A percentile compares a stretch with the other conserved stretches of the same genome.
Evolutionary conservation across 2,113 vertebrate species (phyloP).

Genomic region (Percopsis transmontana): DNA sequence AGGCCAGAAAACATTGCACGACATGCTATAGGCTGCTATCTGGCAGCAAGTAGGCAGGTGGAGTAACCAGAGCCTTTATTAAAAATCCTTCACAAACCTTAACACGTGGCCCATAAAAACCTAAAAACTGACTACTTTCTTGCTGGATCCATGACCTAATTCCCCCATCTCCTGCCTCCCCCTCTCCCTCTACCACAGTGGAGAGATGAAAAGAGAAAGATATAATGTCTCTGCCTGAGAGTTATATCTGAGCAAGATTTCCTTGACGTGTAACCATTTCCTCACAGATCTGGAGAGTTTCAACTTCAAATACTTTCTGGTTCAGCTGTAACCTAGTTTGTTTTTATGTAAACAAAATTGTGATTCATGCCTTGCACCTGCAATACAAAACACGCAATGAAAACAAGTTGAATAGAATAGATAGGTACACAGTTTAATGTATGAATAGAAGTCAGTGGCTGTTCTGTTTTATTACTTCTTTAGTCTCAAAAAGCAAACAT

Average conservation of each 20-base stretch:
- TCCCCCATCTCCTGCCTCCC: constrained; percentile 10
- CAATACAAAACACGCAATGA: neutral
- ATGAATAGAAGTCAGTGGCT: neutral
- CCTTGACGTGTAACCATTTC: constrained; percentile 54
- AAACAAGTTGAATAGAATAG: no score
- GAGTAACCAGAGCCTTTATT: constrained; percentile 41
- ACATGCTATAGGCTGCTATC: constrained; percentile 20
- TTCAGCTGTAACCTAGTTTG: neutral
- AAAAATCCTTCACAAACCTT: constrained; percentile 35
- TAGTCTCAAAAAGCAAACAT: neutral
- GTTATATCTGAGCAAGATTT: constrained; percentile 41
- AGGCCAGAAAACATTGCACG: constrained; percentile 37
- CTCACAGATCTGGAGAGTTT: constrained; percentile 48
- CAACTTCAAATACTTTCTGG: constrained; percentile 2
- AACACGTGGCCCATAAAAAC: constrained; percentile 43
- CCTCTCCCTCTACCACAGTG: constrained; percentile 12
- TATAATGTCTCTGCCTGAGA: constrained; percentile 44
- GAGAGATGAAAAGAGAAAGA: constrained; percentile 52
- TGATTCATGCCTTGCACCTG: constrained; percentile 21
- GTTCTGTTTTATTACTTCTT: neutral
- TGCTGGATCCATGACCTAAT: constrained; percentile 44
- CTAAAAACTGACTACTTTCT: constrained; percentile 16
- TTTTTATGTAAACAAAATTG: neutral
- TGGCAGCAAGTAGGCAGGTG: constrained; percentile 47
- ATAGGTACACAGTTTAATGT: no score